A percentile compares a stretch with the other conserved stretches of the same genome.
Evolutionary conservation across 2,888 invertebrate genomes (phyloP).

Genomic region (Drosophila recens): DNA sequence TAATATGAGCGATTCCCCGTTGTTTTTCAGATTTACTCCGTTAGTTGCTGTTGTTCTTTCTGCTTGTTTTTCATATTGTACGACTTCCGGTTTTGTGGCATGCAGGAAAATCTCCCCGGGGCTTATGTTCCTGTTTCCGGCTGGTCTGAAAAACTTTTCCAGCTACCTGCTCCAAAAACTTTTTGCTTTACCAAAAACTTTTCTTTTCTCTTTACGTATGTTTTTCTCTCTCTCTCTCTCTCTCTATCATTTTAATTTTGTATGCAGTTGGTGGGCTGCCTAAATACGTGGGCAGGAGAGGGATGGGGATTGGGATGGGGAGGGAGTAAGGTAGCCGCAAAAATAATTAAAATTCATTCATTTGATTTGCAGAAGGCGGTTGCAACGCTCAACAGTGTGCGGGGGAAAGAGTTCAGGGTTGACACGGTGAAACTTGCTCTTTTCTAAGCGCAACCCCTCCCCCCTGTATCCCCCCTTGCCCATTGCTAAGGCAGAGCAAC

Average conservation of each 20-base stretch:
- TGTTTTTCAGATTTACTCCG: background rate
- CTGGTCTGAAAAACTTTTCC: conserved; percentile 49
- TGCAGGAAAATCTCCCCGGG: conserved; percentile 47
- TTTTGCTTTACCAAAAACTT: conserved; percentile 62
- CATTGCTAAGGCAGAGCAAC: conserved; percentile 12
- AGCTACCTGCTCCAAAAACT: conserved; percentile 58
- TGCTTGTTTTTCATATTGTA: conserved; percentile 42
- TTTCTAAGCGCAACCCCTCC: background rate
- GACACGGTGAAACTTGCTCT: conserved; percentile 24
- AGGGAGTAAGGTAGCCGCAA: conserved; percentile 42
- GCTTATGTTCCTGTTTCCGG: conserved; percentile 62
- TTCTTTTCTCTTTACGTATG: conserved; percentile 22
- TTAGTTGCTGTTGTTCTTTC: conserved; percentile 12
- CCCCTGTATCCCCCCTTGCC: background rate
- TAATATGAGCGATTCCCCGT: conserved; percentile 1
- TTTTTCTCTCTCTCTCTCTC: background rate
- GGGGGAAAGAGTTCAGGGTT: conserved; percentile 4
- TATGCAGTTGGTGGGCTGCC: conserved; percentile 2
- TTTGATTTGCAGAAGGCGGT: conserved; percentile 67
- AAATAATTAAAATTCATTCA: conserved; percentile 80
- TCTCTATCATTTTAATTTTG: background rate
- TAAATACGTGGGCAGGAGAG: background rate
- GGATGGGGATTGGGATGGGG: background rate
- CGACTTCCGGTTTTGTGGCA: conserved; percentile 49
- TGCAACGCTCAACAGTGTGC: background rate